These are phyloP conservation scores for Salvelinus sp. DNA, from an alignment of 2,113 vertebrate species.

Conservation along the genomic window DNA sequence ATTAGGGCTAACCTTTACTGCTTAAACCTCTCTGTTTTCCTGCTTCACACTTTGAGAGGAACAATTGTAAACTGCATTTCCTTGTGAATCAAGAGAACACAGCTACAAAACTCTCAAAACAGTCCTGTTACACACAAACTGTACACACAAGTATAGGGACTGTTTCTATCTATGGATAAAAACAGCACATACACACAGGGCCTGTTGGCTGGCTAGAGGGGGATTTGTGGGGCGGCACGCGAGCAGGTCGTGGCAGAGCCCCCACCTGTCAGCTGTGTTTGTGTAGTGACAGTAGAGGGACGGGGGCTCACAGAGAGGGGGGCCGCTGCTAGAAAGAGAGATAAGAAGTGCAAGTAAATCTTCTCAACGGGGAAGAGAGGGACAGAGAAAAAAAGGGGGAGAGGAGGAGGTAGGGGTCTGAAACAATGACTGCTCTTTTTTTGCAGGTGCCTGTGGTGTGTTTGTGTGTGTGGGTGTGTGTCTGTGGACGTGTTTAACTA, in stretches of 20 bases:
- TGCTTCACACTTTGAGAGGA: conserved; percentile 17
- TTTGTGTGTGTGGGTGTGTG: background rate
- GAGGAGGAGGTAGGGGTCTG: background rate
- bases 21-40: conserved; percentile 2
- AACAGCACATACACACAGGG: conserved; percentile 27
- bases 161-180: background rate
- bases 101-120: background rate
- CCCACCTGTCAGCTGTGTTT: conserved; percentile 76
- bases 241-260: conserved; percentile 61
- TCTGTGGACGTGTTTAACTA: background rate
- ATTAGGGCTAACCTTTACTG: background rate
- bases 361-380: conserved; percentile 53
- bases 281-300: conserved; percentile 51
- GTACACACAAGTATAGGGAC: background rate
- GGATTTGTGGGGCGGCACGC: conserved; percentile 71
- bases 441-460: conserved; percentile 33
- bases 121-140: background rate
- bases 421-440: conserved; percentile 19
- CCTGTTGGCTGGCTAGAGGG: conserved; percentile 44
- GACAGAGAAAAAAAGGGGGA: background rate
- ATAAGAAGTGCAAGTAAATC: conserved; percentile 52
- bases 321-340: conserved; percentile 1
- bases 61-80: conserved; percentile 20
- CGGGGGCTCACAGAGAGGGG: background rate
- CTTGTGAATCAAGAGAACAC: conserved; percentile 1